Conservation (phyloP, 2,888 invertebrate genomes). For the Cyclophora albipunctata region DNA sequence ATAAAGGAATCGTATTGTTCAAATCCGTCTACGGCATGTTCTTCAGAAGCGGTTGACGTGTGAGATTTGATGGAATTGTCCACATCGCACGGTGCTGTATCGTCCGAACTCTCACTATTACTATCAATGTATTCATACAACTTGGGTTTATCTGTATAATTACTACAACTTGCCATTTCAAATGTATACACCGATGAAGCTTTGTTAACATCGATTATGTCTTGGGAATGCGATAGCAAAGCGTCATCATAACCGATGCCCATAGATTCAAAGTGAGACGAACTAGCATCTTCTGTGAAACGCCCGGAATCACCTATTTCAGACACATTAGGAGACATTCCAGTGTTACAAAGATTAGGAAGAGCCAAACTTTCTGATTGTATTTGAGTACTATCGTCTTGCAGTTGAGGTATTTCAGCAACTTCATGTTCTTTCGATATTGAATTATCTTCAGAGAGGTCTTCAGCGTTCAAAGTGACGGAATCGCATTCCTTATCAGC, state of each 20-base stretch:
- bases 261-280: conserved; percentile 46
- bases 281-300: conserved; percentile 59
- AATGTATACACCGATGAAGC: conserved; percentile 24
- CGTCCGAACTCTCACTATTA: conserved; percentile 54
- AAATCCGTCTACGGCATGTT: conserved; percentile 45
- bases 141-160: conserved; percentile 11
- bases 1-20: conserved; percentile 72
- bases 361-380: conserved; percentile 36
- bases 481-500: conserved; percentile 46
- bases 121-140: conserved; percentile 59
- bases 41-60: conserved; percentile 31
- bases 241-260: conserved; percentile 52
- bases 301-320: conserved; percentile 61
- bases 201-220: conserved; percentile 41
- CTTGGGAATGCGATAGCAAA: conserved; percentile 55
- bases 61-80: conserved; percentile 17
- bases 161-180: conserved; percentile 25
- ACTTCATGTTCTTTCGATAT: conserved; percentile 34
- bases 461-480: conserved; percentile 59
- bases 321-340: conserved; percentile 48
- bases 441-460: conserved; percentile 58
- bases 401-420: conserved; percentile 24
- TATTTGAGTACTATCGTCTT: conserved; percentile 32
- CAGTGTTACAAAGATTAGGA: conserved; percentile 35
- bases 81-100: conserved; percentile 53